Evolutionary conservation across 2,113 vertebrate species (phyloP), one percentile per base, ranked within the genome.

Genomic region (Dipodomys stephensi): DNA sequence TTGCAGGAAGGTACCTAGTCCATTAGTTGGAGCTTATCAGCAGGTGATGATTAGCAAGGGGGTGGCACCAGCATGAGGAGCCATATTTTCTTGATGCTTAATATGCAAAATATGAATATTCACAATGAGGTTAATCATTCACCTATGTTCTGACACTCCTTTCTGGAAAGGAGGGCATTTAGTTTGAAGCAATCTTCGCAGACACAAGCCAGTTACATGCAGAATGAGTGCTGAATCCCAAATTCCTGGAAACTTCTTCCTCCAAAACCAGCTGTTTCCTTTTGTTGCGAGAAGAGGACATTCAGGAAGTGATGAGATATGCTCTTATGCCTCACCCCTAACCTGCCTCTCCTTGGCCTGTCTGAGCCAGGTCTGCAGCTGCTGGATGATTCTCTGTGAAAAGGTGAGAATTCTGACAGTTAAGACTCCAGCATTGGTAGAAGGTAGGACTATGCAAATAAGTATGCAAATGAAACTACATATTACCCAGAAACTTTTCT

Each of bases 281-380:
- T 65, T 67, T 4, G 8, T 49, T 15, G 79, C 4, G 16, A 0
- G 62, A 76, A 20, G 53, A 27, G 68, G 62, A 82, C 32, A 6
- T 0, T 12, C 18, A 5, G 28, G 57, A 11, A 49, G 22, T 13
- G 49, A 65, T 0, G 3, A 64, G 65, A 13, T 4, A 11, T 6
- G 6, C 5, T 5, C 35, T 96, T 85, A 95, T 64, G 28, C 23
- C 4, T 12, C 64, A 65, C 0, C 20, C 19, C 16, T 49, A 6
- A 4, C 22, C 44, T 16, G 84, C 64, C 27, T 82, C 6, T 35
- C 39, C 18, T 89, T 84, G 4, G 73, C 72, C 25, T 30, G 73
- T 28, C 7, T 22, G 2, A 97, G 84, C 97, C 97, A 97, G 69
- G 62, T 78, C 84, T 93, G 96, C 67, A 97, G 87, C 71, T 95